A percentile compares a stretch with the other conserved stretches of the same genome.
Conservation (phyloP, 2,888 invertebrate species). For the Apodemia hepburni region DNA sequence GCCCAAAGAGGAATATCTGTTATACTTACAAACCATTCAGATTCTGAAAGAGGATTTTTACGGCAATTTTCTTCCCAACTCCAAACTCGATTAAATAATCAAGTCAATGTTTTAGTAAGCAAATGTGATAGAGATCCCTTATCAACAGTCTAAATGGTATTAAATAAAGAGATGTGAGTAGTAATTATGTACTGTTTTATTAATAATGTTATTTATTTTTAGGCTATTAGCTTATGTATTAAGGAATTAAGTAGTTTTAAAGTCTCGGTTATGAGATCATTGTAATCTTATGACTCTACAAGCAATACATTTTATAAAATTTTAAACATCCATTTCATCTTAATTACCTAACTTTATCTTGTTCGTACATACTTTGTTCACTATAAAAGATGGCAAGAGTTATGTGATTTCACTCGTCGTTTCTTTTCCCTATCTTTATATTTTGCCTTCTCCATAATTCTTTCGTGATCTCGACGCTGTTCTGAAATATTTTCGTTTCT, state of each 20-base stretch:
- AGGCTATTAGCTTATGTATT: constrained; percentile 31
- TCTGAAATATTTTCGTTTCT: constrained; percentile 72
- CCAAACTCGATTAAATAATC: constrained; percentile 54
- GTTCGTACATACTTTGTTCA: constrained; percentile 20
- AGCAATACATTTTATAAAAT: constrained; percentile 28
- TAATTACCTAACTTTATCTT: constrained; percentile 17
- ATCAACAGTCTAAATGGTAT: constrained; percentile 77
- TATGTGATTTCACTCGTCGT: constrained; percentile 51
- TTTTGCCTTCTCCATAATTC: constrained; percentile 47
- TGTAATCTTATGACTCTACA: constrained; percentile 42
- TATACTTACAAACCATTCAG: constrained; percentile 95
- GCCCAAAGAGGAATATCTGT: constrained; percentile 89
- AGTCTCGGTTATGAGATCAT: constrained; percentile 63
- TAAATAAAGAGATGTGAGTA: constrained; percentile 27
- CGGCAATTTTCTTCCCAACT: constrained; percentile 73
- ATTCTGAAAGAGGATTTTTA: constrained; percentile 95
- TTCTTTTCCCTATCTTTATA: constrained; percentile 54
- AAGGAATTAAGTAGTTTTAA: constrained; percentile 35
- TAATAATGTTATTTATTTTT: constrained; percentile 32
- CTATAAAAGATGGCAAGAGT: constrained; percentile 69
- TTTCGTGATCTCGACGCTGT: constrained; percentile 59
- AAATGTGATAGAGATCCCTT: constrained; percentile 89
- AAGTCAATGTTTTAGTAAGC: constrained; percentile 84
- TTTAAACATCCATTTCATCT: constrained; percentile 26
- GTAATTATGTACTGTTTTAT: constrained; percentile 29